These are phyloP conservation scores for Platyscelio sp. DNA, from an alignment of 2,888 invertebrate genomes.

Conservation along the genomic window DNA sequence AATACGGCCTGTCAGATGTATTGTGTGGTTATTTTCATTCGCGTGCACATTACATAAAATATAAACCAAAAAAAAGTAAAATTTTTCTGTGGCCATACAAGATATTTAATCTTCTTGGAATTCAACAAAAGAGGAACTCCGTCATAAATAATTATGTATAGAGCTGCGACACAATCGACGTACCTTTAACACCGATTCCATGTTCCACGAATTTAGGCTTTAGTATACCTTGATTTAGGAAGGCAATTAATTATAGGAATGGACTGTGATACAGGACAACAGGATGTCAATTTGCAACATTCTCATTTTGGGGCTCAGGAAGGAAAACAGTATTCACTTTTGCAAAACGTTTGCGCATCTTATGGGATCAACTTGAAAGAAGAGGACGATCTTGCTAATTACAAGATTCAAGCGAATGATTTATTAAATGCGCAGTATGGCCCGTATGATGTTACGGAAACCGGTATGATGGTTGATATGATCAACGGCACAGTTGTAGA, in stretches of 20 bases:
- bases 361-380: conserved; percentile 91
- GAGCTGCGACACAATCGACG: conserved; percentile 88
- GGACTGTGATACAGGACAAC: conserved; percentile 92
- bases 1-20: conserved; percentile 4
- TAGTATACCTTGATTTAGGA: conserved; percentile 31
- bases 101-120: conserved; percentile 44
- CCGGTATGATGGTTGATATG: conserved; percentile 93
- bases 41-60: conserved; percentile 22
- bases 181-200: background rate
- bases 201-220: conserved; percentile 28
- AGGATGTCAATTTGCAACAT: conserved; percentile 85
- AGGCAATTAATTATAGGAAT: conserved; percentile 87
- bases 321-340: conserved; percentile 91
- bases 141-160: conserved; percentile 87
- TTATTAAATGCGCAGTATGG: conserved; percentile 87
- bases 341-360: conserved; percentile 92
- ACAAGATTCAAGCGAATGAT: conserved; percentile 91
- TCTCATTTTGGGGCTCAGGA: conserved; percentile 84
- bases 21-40: background rate
- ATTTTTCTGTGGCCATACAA: background rate
- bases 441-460: conserved; percentile 89
- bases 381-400: conserved; percentile 91
- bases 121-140: background rate
- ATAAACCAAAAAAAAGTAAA: background rate
- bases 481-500: conserved; percentile 92